phyloP scores from a whole-genome alignment of 2,888 invertebrate species.

The Morinoia aosen region DNA sequence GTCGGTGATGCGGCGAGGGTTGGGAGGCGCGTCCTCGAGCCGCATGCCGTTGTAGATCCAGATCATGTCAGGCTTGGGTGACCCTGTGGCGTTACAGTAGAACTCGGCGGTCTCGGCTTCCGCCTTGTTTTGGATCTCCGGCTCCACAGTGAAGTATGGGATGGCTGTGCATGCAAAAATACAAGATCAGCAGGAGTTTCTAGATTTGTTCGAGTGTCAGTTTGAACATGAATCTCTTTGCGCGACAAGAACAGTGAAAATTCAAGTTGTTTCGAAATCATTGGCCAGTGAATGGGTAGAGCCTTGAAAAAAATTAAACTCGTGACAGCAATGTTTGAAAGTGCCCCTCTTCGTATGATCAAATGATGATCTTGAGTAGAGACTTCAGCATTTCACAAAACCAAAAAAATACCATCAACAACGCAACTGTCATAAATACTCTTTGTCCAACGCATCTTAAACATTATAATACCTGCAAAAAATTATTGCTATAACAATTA shows the following conservation, averaged over 20 bases:
- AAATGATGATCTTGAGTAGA: too few species aligned
- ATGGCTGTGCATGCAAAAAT: conserved; percentile 61
- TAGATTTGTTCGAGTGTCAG: neutral
- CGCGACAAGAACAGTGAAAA: too few species aligned
- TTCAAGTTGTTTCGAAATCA: neutral
- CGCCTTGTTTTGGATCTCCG: conserved; percentile 87
- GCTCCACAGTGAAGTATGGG: conserved; percentile 83
- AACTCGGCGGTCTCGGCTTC: conserved; percentile 92
- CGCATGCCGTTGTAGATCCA: conserved; percentile 98
- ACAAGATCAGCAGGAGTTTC: neutral
- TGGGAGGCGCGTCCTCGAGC: conserved; percentile 80
- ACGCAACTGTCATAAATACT: too few species aligned
- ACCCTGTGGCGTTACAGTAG: conserved; percentile 88
- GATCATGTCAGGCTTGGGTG: conserved; percentile 90
- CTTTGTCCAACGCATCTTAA: too few species aligned
- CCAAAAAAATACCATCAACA: too few species aligned
- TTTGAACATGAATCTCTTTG: too few species aligned
- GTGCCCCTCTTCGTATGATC: too few species aligned
- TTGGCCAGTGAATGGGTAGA: neutral
- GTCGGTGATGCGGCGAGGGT: conserved; percentile 80
- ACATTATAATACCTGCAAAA: too few species aligned
- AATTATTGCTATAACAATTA: too few species aligned
- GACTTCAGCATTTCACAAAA: too few species aligned
- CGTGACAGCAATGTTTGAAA: neutral
- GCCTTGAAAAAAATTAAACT: neutral